These are phyloP conservation scores for Luperina testacea DNA, from an alignment of 2,888 invertebrate species.

Conservation along the genomic window DNA sequence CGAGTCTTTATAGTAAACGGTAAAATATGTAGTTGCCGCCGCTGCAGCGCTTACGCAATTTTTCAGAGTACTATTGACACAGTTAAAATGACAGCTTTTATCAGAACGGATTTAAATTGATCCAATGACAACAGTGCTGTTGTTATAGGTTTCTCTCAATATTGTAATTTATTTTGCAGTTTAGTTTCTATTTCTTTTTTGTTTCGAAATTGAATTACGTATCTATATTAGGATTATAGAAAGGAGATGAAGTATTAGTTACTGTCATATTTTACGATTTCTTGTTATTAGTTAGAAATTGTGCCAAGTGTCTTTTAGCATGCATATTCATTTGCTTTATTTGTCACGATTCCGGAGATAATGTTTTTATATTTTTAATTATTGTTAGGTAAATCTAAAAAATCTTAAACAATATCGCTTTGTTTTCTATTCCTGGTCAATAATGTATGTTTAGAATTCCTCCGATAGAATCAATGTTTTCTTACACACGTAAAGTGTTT, in stretches of 20 bases:
- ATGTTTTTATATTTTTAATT: conserved; percentile 27
- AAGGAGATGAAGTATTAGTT: conserved; percentile 24
- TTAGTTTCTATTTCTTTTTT: conserved; percentile 30
- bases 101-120: conserved; percentile 60
- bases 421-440: conserved; percentile 25
- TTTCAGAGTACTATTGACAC: conserved; percentile 58
- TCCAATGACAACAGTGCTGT: conserved; percentile 48
- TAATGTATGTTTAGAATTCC: conserved; percentile 43
- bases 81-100: conserved; percentile 57
- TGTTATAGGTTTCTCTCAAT: conserved; percentile 41
- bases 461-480: conserved; percentile 32
- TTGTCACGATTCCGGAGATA: conserved; percentile 74
- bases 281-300: conserved; percentile 69
- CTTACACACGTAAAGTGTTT: conserved; percentile 60
- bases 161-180: conserved; percentile 45
- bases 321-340: conserved; percentile 67
- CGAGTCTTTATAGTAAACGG: conserved; percentile 24
- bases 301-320: conserved; percentile 74
- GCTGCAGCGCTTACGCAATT: conserved; percentile 48
- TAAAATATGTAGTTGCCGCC: conserved; percentile 44
- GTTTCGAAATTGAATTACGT: conserved; percentile 33
- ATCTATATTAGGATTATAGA: conserved; percentile 4
- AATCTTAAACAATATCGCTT: not conserved
- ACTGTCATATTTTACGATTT: conserved; percentile 54
- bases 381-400: conserved; percentile 12